A percentile compares a stretch with the other conserved stretches of the same genome.
Evolutionary conservation across 2,797 vertebrate species (phyloP).

Genomic region (Amblyopsis hoosieri): DNA sequence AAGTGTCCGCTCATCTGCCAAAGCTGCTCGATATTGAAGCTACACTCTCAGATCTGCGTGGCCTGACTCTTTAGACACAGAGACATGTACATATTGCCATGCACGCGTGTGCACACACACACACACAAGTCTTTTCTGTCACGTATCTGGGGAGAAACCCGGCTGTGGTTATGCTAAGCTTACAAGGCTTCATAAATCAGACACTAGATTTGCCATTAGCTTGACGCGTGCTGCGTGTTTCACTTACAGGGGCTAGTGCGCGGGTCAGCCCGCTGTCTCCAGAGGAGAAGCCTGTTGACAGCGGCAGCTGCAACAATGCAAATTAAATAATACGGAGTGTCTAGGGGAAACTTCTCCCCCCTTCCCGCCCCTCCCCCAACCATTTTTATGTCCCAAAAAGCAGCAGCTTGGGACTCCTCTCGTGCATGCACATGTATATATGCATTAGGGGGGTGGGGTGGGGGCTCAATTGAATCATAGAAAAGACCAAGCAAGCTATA

Average conservation of each 20-base stretch:
- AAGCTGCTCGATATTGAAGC: constrained; percentile 69
- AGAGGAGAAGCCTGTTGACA: constrained; percentile 36
- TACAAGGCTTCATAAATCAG: constrained; percentile 63
- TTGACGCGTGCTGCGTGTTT: constrained; percentile 38
- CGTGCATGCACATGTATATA: too few species aligned
- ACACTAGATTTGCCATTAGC: constrained; percentile 58
- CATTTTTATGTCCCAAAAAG: too few species aligned
- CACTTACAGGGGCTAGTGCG: constrained; percentile 36
- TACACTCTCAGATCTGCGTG: constrained; percentile 51
- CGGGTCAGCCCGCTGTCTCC: constrained; percentile 31
- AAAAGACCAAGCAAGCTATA: too few species aligned
- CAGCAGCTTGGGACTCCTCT: too few species aligned
- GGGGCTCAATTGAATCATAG: too few species aligned
- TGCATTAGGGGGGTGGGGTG: too few species aligned
- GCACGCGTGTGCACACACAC: background rate
- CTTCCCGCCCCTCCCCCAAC: too few species aligned
- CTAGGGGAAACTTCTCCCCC: too few species aligned
- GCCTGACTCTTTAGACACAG: constrained; percentile 50
- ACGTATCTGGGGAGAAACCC: constrained; percentile 24
- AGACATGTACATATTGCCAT: constrained; percentile 35
- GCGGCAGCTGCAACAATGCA: constrained; percentile 3
- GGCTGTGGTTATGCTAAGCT: constrained; percentile 60
- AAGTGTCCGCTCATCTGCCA: constrained; percentile 64
- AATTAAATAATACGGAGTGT: too few species aligned
- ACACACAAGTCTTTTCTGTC: constrained; percentile 33